phyloP scores from a whole-genome alignment of 2,113 vertebrate species.

The human (Homo sapiens) region DNA sequence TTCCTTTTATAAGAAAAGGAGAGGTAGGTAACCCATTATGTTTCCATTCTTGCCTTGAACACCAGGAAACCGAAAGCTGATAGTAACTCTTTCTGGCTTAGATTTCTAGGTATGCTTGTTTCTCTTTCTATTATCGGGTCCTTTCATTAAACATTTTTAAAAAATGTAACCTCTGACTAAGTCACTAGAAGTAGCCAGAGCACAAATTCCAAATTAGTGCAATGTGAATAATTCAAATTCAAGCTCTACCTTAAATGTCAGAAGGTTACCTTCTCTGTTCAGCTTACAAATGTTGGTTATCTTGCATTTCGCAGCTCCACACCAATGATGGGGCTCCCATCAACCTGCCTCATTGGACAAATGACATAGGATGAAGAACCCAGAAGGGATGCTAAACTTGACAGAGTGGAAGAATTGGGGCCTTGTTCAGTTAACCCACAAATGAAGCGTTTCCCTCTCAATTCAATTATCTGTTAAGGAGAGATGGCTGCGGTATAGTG shows the following conservation, averaged over 20 bases:
- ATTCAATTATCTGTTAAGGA: background rate
- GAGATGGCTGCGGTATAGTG: background rate
- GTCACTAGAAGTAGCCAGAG: background rate
- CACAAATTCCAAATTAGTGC: background rate
- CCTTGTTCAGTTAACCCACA: background rate
- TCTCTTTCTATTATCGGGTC: conserved; percentile 13
- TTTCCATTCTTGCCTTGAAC: conserved; percentile 56
- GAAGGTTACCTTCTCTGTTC: background rate
- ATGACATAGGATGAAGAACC: background rate
- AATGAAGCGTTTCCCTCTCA: background rate
- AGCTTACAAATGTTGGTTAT: background rate
- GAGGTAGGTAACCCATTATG: background rate
- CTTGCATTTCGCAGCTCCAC: background rate
- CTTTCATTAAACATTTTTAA: background rate
- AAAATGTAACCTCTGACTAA: conserved; percentile 3
- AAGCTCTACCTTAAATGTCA: conserved; percentile 23
- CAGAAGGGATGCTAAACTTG: background rate
- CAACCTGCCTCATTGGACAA: background rate
- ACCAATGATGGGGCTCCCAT: background rate
- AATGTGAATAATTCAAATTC: background rate
- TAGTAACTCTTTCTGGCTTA: conserved; percentile 22
- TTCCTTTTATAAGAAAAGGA: conserved; percentile 69
- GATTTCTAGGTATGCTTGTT: conserved; percentile 54
- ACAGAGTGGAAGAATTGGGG: background rate
- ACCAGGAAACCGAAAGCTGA: conserved; percentile 59